Base-by-base conservation (phyloP, 2,888 invertebrate genomes). In the Hirudinaria manillensis region DNA sequence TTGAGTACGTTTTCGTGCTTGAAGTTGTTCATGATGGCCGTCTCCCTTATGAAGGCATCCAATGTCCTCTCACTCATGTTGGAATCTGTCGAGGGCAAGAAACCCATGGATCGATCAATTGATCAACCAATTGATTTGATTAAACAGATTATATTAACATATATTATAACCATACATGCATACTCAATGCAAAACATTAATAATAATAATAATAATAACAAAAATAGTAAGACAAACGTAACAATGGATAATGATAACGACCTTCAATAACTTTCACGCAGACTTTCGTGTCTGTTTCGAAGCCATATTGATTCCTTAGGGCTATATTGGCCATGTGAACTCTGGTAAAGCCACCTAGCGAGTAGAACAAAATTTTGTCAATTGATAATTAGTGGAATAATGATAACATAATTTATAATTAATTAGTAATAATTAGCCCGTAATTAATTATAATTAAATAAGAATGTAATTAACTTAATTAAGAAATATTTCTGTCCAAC, bases 21-120 rank as follows among this genome's bases (percentile, higher is more conserved):
- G 79, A 88, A 87, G 78, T 87, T 86, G 79, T 86, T 86, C 88
- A 88, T 88, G 74, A 87, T 85, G 53, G 87, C 80, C 0, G 87
- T 87, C 81, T 88, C 88, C 66, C 86, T 83, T 38, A 88, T 81
- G 78, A 88, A 87, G 2, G 75, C 51, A 75, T 79, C 79, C 53
- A 82, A 76, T 21, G 81, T 78, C 27, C 81, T 81, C 29, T 78
- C 79, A 65, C 82, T 82, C 51, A 80, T 80, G 75, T 79, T 77
- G 51, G 79, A 79, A 70, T 81, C 83, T 83, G 78, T 16, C 10
- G 36, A 34, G 10, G 24, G 34, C 19, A 38, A 70, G 34, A 27
- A n/a, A 70, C 6, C 21, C 21, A 29, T 34, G 68, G 10, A n/a
- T 36, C n/a, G 29, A 32, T 34, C n/a, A 68, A 2, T 16, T 34